Evolutionary conservation across 1,140 invertebrate species (phyloP), one percentile per base, ranked within the genome.

Genomic region (Drosophila funebris): DNA sequence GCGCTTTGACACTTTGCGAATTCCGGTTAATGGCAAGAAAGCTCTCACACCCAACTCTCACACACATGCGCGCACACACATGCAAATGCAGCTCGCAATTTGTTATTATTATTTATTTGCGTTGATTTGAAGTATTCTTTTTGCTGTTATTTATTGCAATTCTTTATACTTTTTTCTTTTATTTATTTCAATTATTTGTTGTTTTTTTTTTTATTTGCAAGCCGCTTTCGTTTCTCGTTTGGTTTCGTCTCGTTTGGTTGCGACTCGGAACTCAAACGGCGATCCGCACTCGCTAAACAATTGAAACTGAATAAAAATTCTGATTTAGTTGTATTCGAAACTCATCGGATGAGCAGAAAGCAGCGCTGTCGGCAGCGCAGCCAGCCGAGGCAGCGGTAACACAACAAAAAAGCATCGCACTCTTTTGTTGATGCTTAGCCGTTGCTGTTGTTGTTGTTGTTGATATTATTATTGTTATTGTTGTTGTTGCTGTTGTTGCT

Each of bases 221-320:
- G 37, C 39, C 44, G 68, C 68, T 73, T 69, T 62, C 57, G 71
- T 52, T 66, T 71, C 73, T 77, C 69, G 78, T 74, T 76, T 44
- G 48, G 66, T 41, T 68, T 56, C 52, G 46, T 56, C 60, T 54
- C 50, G 63, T 53, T 61, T 33, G 46, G 69, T 69, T 67, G 73
- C 73, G 73, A 72, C 68, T 66, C 68, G 66, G 24, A 62, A 74
- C 72, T 73, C 76, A 54, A 71, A 62, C 68, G 58, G 58, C 72
- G 85, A 85, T 90, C 89, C 89, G 84, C 84, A 90, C 84, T 90
- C 84, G 81, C 89, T 90, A 89, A 90, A 90, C 89, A 90, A 90
- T 90, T 90, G 89, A 90, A 89, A 90, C 89, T 85, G 89, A 90
- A 90, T 90, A 90, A 89, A 84, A 90, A 90, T 90, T 90, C 89